A percentile compares a stretch with the other conserved stretches of the same genome.
These are phyloP conservation scores for Chlorospingus semifuscus DNA, from an alignment of 2,797 vertebrate species.

Conservation along the genomic window DNA sequence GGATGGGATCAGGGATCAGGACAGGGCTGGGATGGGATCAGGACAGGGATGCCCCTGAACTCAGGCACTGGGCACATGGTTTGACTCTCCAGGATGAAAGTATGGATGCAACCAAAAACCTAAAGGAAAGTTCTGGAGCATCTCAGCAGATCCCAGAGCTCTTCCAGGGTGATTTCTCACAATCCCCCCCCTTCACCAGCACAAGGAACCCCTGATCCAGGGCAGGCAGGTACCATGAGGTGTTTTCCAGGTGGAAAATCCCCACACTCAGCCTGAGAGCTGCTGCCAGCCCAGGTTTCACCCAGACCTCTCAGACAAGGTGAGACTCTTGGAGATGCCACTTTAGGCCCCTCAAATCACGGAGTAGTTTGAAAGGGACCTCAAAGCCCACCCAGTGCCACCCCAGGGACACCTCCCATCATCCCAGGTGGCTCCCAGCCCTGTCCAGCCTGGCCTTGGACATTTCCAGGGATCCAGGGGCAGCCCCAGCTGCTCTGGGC, in stretches of 20 bases:
- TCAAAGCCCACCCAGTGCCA: background rate
- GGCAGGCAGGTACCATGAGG: background rate
- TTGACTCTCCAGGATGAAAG: background rate
- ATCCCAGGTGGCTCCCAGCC: rapidly evolving
- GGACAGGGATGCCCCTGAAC: background rate
- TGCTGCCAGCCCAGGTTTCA: background rate
- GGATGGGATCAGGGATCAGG: no score
- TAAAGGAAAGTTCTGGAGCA: background rate
- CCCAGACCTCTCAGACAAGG: no score
- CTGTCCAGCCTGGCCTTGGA: rapidly evolving
- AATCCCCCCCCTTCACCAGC: background rate
- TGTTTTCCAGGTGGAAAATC: background rate
- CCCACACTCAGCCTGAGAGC: rapidly evolving
- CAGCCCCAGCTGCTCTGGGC: background rate
- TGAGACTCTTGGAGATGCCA: background rate
- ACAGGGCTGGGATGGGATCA: no score
- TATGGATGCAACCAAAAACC: background rate
- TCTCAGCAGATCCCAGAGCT: background rate
- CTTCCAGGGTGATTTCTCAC: background rate
- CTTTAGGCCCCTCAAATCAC: background rate
- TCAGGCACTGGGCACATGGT: background rate
- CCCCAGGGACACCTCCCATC: background rate
- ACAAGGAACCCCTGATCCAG: background rate
- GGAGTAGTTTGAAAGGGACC: background rate
- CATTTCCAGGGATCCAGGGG: background rate